Conservation (phyloP, 1,140 invertebrate species). For the Lepidurus apus region DNA sequence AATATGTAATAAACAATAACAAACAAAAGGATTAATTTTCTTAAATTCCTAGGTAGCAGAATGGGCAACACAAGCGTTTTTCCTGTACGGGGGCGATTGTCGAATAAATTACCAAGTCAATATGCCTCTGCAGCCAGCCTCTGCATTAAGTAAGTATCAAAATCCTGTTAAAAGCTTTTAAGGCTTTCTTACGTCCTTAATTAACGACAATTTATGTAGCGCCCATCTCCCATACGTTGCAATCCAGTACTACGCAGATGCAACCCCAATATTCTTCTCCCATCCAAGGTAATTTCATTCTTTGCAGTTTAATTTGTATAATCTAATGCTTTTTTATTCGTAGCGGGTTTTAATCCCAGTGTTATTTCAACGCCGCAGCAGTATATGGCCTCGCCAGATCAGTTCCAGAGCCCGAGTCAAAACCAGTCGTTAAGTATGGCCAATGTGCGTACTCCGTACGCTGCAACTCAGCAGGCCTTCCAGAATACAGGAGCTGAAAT, state of each 20-base stretch:
- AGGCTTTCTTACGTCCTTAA: not conserved
- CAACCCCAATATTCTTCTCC: not conserved
- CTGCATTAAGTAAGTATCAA: not conserved
- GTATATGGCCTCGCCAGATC: not conserved
- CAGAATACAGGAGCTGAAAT: conserved; percentile 38
- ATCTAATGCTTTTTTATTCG: not conserved
- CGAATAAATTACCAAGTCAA: conserved; percentile 41
- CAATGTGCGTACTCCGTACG: conserved; percentile 22
- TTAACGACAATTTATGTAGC: not conserved
- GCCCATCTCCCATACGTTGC: not conserved
- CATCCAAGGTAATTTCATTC: not conserved
- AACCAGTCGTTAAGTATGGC: conserved; percentile 35
- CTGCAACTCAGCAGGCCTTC: conserved; percentile 35
- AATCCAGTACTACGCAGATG: not conserved
- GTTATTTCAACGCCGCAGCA: conserved; percentile 42
- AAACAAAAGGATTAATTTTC: not conserved
- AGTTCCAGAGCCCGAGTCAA: not conserved
- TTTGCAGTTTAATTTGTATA: not conserved
- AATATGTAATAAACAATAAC: not conserved
- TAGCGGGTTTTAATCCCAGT: conserved; percentile 42
- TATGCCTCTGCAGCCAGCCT: conserved; percentile 33
- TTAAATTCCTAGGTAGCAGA: conserved; percentile 55
- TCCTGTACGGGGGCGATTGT: conserved; percentile 77
- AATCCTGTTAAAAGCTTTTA: not conserved
- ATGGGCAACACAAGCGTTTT: conserved; percentile 86